Conservation (phyloP, 2,797 vertebrate species). For the Sebastes vulpes region DNA sequence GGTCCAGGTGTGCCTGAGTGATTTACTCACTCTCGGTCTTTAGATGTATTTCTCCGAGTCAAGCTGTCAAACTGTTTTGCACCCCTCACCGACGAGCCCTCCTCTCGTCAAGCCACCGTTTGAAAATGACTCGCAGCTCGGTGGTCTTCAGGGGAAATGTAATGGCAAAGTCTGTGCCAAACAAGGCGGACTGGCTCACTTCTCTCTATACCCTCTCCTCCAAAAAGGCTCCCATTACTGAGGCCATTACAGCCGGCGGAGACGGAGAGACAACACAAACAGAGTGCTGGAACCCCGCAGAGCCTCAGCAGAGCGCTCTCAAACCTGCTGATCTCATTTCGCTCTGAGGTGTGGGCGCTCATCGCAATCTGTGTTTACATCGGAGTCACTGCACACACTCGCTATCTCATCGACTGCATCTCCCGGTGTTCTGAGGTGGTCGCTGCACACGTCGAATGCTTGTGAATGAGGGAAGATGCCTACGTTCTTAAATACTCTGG, state of each 20-base stretch:
- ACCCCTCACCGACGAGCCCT: slow-evolving; percentile 9
- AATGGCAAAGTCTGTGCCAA: slow-evolving; percentile 17
- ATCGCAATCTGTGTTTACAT: neutral
- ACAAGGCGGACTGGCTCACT: slow-evolving; percentile 1
- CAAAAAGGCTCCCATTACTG: slow-evolving; percentile 35
- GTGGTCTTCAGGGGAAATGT: neutral
- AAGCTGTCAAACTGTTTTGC: slow-evolving; percentile 47
- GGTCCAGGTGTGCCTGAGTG: slow-evolving; percentile 1
- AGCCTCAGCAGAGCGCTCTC: neutral
- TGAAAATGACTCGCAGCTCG: slow-evolving; percentile 20
- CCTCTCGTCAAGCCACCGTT: neutral
- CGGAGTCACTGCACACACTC: neutral
- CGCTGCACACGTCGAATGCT: neutral
- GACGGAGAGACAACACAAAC: slow-evolving; percentile 29
- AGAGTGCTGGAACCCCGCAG: neutral
- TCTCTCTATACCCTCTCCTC: neutral
- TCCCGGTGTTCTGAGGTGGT: neutral
- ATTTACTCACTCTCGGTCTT: slow-evolving; percentile 17
- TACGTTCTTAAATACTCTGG: neutral
- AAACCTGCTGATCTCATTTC: slow-evolving; percentile 17
- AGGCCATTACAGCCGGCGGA: slow-evolving; percentile 24
- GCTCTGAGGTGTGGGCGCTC: slow-evolving; percentile 12
- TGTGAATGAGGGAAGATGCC: neutral
- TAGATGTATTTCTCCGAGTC: slow-evolving; percentile 21
- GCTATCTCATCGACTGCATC: neutral